These are phyloP conservation scores for Watsonalla cultraria DNA, from an alignment of 2,888 invertebrate species.

Conservation along the genomic window DNA sequence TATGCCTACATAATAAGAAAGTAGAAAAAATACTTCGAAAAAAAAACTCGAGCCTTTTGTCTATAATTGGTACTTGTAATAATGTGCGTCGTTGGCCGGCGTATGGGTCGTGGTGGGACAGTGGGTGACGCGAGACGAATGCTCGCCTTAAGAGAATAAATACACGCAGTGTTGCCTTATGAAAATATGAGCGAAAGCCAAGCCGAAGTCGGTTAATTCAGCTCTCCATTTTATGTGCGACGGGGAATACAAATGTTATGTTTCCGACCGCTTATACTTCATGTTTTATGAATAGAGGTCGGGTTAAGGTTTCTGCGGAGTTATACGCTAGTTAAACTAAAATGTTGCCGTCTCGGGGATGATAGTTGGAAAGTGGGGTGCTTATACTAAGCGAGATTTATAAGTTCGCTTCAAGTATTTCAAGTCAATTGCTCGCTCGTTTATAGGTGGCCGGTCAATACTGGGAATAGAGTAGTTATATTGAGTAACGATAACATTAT, in stretches of 20 bases:
- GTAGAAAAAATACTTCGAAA: too few relatives aligned
- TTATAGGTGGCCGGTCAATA: too few relatives aligned
- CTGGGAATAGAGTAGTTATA: too few relatives aligned
- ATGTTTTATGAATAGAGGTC: not conserved
- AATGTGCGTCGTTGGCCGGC: constrained; percentile 20
- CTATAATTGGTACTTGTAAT: constrained; percentile 4
- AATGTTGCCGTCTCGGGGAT: not conserved
- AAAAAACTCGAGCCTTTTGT: not conserved
- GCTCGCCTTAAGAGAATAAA: constrained; percentile 35
- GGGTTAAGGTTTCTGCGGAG: not conserved
- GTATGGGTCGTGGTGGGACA: constrained; percentile 35
- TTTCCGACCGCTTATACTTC: not conserved
- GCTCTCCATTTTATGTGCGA: not conserved
- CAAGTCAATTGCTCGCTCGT: too few relatives aligned
- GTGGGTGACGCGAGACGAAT: constrained; percentile 46
- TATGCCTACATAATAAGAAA: too few relatives aligned
- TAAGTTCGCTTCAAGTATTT: too few relatives aligned
- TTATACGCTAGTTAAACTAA: not conserved
- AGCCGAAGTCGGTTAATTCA: not conserved
- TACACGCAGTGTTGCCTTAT: constrained; percentile 35
- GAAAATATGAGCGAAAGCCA: constrained; percentile 18
- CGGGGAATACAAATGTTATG: not conserved
- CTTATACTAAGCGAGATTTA: too few relatives aligned
- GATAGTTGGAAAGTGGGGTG: not conserved
- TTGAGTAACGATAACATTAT: too few relatives aligned